A percentile compares a stretch with the other conserved stretches of the same genome.
phyloP scores from a whole-genome alignment of 1,140 invertebrate species.

The Diorhabda sublineata region DNA sequence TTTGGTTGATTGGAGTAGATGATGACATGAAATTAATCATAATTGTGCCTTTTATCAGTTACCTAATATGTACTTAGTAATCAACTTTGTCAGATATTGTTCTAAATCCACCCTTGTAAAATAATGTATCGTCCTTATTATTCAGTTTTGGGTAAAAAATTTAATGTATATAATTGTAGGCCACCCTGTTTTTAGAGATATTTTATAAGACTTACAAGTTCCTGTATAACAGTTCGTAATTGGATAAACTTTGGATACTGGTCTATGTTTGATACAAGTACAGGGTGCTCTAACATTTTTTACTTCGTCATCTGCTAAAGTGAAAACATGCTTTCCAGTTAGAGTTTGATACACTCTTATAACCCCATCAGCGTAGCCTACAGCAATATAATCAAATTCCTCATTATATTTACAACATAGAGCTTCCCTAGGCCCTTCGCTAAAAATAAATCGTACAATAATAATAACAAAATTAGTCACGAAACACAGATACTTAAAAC shows the following conservation, averaged over 20 bases:
- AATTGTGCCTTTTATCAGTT: too few species aligned
- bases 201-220: slow-evolving; percentile 49
- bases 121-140: too few species aligned
- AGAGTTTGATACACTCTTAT: slow-evolving; percentile 52
- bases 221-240: slow-evolving; percentile 53
- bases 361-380: slow-evolving; percentile 54
- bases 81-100: too few species aligned
- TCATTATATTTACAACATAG: slow-evolving; percentile 59
- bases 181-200: too few species aligned
- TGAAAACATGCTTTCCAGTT: slow-evolving; percentile 45
- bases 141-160: too few species aligned
- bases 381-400: slow-evolving; percentile 52
- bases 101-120: too few species aligned
- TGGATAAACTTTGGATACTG: slow-evolving; percentile 53
- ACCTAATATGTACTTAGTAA: too few species aligned
- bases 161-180: too few species aligned
- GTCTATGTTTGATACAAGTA: slow-evolving; percentile 56
- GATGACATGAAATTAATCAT: too few species aligned
- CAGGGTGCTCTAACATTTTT: slow-evolving; percentile 51
- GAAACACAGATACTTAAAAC: too few species aligned
- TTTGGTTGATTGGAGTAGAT: too few species aligned
- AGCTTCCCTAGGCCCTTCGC: slow-evolving; percentile 52
- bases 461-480: too few species aligned
- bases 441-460: slow-evolving; percentile 33
- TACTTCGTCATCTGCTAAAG: slow-evolving; percentile 53